These are phyloP conservation scores for Julus scandinavius DNA, from an alignment of 2,888 invertebrate species.

Conservation along the genomic window DNA sequence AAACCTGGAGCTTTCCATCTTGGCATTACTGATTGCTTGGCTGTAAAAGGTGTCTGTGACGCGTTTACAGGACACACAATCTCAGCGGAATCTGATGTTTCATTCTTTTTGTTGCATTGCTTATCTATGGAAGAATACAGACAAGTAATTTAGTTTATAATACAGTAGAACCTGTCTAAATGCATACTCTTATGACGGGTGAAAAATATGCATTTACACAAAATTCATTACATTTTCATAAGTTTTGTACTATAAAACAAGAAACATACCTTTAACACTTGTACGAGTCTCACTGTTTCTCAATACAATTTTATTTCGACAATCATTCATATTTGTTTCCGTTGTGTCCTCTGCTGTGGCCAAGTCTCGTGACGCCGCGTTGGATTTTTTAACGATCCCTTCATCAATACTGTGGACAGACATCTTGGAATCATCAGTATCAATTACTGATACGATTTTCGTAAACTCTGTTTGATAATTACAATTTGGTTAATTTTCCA, in stretches of 20 bases:
- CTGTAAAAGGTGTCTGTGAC: background rate
- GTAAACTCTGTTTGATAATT: background rate
- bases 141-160: too few species aligned
- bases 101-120: background rate
- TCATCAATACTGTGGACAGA: background rate
- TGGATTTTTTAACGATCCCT: background rate
- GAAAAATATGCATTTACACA: too few species aligned
- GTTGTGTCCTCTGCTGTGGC: background rate
- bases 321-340: background rate
- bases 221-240: too few species aligned
- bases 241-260: background rate
- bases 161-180: too few species aligned
- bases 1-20: constrained; percentile 2
- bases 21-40: background rate
- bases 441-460: background rate
- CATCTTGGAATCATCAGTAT: constrained; percentile 18
- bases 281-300: background rate
- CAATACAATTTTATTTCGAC: background rate
- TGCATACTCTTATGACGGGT: too few species aligned
- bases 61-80: background rate
- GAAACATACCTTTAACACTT: background rate
- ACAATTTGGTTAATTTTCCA: background rate
- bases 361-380: background rate
- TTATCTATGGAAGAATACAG: background rate
- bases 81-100: background rate